Evolutionary conservation across 2,888 invertebrate genomes (phyloP), one percentile per base, ranked within the genome.

Genomic region (Lamellibrachia satsuma): DNA sequence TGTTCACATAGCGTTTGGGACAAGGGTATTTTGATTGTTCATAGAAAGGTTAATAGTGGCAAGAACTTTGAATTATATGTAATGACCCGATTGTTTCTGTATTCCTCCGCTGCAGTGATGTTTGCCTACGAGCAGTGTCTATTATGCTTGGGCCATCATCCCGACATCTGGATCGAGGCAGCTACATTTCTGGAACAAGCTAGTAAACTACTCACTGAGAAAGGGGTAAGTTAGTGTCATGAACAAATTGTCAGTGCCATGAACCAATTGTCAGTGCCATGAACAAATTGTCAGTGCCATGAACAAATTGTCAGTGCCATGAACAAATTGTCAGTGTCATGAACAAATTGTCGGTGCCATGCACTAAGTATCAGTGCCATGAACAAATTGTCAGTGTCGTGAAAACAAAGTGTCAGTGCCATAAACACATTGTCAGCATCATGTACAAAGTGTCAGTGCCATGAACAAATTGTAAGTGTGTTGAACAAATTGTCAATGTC

Each of bases 61-160:
- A 39, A 1, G 39, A 39, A 39, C 39, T 39, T 39, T 39, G 0
- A 39, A 39, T 39, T 39, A 39, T 39, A 39, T 39, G 39, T 39
- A 39, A 39, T 39, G 39, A 39, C 39, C 39, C 39, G 39, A 39
- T 39, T 39, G 39, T 39, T 22, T 75, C 22, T 75, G 22, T 75
- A 60, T 75, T 75, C 22, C 75, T 22, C n/a, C 92, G 52, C 95
- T 96, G 91, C 95, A 97, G 99, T 99, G 0, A 99, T 99, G 98
- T 99, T 99, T 97, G 99, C 99, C 0, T 99, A 99, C 94, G 99
- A 99, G 96, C 99, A 99, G 96, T 99, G 99, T 95, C 97, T 99
- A 92, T 97, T 99, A 91, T 99, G 99, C 95, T 97, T 99, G 75
- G 99, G 99, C 0, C 99, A 99, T 97, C 99, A 99, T 96, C 99